Conservation (phyloP, 2,113 vertebrate species). For the Oryzias melastigma region DNA sequence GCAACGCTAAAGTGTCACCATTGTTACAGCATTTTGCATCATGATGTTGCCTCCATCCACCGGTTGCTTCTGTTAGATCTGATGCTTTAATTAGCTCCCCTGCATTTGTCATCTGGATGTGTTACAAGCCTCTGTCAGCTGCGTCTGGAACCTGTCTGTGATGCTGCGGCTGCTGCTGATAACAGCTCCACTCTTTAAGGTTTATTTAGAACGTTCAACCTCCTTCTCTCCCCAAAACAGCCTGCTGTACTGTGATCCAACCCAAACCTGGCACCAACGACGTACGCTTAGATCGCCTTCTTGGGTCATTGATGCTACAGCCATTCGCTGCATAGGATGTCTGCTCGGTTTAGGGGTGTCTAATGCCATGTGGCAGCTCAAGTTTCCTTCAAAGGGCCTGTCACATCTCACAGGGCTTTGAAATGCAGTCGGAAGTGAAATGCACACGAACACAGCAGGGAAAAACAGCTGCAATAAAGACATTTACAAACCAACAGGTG, state of each 20-base stretch:
- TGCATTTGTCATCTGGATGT: conserved; percentile 10
- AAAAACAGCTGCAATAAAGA: neutral
- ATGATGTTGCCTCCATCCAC: conserved; percentile 27
- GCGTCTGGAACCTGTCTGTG: conserved; percentile 5
- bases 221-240: no score
- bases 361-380: conserved; percentile 53
- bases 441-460: neutral
- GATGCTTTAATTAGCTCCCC: conserved; percentile 38
- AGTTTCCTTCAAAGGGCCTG: conserved; percentile 58
- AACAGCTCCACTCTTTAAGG: neutral
- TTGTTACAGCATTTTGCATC: conserved; percentile 67
- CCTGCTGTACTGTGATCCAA: conserved; percentile 7
- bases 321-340: conserved; percentile 11
- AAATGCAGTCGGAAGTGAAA: conserved; percentile 30
- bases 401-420: conserved; percentile 56
- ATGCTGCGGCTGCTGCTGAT: conserved; percentile 4
- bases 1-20: conserved; percentile 15
- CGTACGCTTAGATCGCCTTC: neutral
- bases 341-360: conserved; percentile 24
- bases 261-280: neutral
- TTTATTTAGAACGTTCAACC: no score
- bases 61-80: conserved; percentile 20
- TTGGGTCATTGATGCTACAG: conserved; percentile 17
- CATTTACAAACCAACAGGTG: conserved; percentile 11
- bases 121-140: conserved; percentile 3